Percentiles rank a stretch among this genome's conserved stretches.
These are phyloP conservation scores for Beroe forskalii DNA, from an alignment of 37 sponge, comb jelly and placozoan genomes.

Conservation along the genomic window DNA sequence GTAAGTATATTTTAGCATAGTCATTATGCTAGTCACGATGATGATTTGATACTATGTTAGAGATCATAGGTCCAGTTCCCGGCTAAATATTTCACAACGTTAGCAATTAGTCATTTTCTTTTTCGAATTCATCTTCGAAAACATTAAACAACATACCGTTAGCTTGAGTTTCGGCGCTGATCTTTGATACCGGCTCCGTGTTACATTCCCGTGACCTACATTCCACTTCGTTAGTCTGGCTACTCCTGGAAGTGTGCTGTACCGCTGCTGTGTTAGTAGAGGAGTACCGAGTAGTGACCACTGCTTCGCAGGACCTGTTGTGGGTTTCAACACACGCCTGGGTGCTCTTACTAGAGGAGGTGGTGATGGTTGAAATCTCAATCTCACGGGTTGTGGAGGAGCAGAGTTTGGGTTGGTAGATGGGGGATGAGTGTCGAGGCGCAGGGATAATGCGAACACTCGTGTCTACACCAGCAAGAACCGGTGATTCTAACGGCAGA, in stretches of 20 bases:
- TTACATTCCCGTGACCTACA: neutral
- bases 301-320: neutral
- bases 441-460: neutral
- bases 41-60: too few species aligned
- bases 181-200: neutral
- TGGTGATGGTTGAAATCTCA: neutral
- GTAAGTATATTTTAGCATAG: too few species aligned
- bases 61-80: too few species aligned
- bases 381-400: slow-evolving; percentile 13
- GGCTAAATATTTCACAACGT: too few species aligned
- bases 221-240: neutral
- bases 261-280: neutral
- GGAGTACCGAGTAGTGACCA: neutral
- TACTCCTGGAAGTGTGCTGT: neutral
- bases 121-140: too few species aligned
- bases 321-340: neutral
- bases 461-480: neutral
- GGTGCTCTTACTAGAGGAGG: neutral
- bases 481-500: neutral
- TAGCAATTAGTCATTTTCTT: too few species aligned
- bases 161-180: neutral
- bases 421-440: neutral
- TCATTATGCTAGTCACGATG: too few species aligned
- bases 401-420: neutral
- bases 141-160: neutral